Conservation (phyloP, 1,140 invertebrate genomes). For the Drosophila busckii region DNA sequence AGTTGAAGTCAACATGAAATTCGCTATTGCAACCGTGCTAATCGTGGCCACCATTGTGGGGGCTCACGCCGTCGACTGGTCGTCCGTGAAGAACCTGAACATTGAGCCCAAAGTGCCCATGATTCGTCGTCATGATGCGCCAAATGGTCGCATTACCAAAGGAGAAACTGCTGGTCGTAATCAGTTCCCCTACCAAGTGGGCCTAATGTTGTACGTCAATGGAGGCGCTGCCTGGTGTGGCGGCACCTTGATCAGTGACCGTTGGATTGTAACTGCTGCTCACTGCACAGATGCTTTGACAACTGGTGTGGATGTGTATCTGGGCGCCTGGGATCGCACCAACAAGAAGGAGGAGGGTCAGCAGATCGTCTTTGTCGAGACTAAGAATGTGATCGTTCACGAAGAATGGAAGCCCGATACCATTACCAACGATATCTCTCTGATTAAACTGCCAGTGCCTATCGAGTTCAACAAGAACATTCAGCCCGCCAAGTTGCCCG, state of each 20-base stretch:
- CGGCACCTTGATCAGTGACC: conserved; percentile 80
- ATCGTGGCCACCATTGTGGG: conserved; percentile 24
- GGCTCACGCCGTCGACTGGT: conserved; percentile 33
- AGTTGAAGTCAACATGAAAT: conserved; percentile 39
- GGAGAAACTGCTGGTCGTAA: conserved; percentile 64
- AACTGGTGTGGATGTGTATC: conserved; percentile 60
- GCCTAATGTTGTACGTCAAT: conserved; percentile 66
- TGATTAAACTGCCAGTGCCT: conserved; percentile 54
- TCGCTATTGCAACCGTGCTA: conserved; percentile 24
- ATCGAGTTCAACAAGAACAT: conserved; percentile 48
- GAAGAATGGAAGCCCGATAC: conserved; percentile 11
- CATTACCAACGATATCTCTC: conserved; percentile 55
- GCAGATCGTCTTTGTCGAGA: conserved; percentile 54
- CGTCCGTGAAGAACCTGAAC: conserved; percentile 30
- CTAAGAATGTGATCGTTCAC: conserved; percentile 46
- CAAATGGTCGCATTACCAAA: conserved; percentile 53
- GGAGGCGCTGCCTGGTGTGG: conserved; percentile 80
- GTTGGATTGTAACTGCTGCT: conserved; percentile 82
- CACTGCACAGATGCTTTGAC: conserved; percentile 81
- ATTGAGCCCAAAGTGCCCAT: conserved; percentile 17
- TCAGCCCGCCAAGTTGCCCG: conserved; percentile 50
- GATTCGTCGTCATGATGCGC: neutral
- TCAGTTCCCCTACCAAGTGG: conserved; percentile 81
- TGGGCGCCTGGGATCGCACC: conserved; percentile 56
- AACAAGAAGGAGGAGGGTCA: conserved; percentile 45